Percentiles rank a stretch among this genome's conserved stretches.
These are phyloP conservation scores for Chauna torquata DNA, from an alignment of 2,113 vertebrate species.

Conservation along the genomic window DNA sequence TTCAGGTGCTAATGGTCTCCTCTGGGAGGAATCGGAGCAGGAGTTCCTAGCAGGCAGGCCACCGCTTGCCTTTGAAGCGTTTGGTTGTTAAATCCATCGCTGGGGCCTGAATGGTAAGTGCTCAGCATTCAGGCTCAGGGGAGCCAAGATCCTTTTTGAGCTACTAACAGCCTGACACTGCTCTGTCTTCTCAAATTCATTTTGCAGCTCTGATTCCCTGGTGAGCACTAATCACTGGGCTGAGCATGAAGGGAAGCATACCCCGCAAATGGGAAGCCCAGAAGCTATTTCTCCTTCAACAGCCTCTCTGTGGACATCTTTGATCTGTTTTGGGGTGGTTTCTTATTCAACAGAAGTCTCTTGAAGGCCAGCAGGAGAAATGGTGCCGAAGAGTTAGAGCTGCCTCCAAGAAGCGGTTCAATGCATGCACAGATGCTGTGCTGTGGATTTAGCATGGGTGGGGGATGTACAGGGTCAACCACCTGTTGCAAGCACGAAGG, in stretches of 20 bases:
- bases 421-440: accelerated
- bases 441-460: neutral
- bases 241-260: slow-evolving; percentile 44
- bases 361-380: neutral
- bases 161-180: slow-evolving; percentile 43
- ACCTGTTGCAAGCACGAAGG: neutral
- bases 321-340: slow-evolving; percentile 1
- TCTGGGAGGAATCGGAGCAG: neutral
- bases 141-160: slow-evolving; percentile 40
- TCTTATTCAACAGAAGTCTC: neutral
- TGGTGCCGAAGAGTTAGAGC: neutral
- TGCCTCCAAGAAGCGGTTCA: neutral
- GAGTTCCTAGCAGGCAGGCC: neutral
- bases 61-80: neutral
- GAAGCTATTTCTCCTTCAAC: slow-evolving; percentile 24
- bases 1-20: slow-evolving; percentile 64
- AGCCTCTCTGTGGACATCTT: slow-evolving; percentile 15
- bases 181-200: slow-evolving; percentile 50
- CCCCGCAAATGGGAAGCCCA: slow-evolving; percentile 39
- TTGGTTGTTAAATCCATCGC: slow-evolving; percentile 31
- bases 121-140: slow-evolving; percentile 39
- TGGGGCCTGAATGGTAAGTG: neutral
- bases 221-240: slow-evolving; percentile 26
- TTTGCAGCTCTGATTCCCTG: slow-evolving; percentile 11
- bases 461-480: neutral